These are phyloP conservation scores for Saccostrea echinata DNA, from an alignment of 1,140 invertebrate genomes.

Conservation along the genomic window DNA sequence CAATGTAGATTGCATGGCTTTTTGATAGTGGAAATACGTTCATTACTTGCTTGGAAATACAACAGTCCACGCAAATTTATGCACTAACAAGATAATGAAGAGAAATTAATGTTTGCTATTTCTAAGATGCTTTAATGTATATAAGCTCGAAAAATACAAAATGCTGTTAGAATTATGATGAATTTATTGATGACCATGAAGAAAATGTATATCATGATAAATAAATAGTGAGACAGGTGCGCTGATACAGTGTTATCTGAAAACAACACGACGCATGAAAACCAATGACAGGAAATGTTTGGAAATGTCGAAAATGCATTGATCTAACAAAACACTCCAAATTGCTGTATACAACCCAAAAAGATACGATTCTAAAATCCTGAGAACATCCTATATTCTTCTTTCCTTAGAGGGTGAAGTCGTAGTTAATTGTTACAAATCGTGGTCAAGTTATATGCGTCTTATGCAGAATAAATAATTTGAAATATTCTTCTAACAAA, in stretches of 20 bases:
- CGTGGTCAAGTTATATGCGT: too few relatives aligned
- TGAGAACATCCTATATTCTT: background rate
- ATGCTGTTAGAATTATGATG: background rate
- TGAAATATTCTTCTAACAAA: too few relatives aligned
- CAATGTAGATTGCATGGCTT: conserved; percentile 26
- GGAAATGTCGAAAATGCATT: background rate
- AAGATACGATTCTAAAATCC: background rate
- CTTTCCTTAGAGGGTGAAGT: too few relatives aligned
- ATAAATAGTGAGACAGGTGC: conserved; percentile 34
- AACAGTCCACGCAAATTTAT: background rate
- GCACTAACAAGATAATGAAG: background rate
- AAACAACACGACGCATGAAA: background rate
- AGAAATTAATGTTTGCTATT: background rate
- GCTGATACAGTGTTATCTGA: background rate
- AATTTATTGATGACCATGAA: conserved; percentile 24
- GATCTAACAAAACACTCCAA: conserved; percentile 6
- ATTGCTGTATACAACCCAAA: background rate
- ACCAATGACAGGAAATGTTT: conserved; percentile 1
- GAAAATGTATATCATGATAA: conserved; percentile 20
- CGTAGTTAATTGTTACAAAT: too few relatives aligned
- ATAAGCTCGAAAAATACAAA: background rate
- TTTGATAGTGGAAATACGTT: background rate
- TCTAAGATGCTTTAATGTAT: background rate
- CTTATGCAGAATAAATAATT: too few relatives aligned
- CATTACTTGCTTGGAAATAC: background rate